phyloP scores from a whole-genome alignment of 2,113 vertebrate species.

The Erythrocercus mccallii region DNA sequence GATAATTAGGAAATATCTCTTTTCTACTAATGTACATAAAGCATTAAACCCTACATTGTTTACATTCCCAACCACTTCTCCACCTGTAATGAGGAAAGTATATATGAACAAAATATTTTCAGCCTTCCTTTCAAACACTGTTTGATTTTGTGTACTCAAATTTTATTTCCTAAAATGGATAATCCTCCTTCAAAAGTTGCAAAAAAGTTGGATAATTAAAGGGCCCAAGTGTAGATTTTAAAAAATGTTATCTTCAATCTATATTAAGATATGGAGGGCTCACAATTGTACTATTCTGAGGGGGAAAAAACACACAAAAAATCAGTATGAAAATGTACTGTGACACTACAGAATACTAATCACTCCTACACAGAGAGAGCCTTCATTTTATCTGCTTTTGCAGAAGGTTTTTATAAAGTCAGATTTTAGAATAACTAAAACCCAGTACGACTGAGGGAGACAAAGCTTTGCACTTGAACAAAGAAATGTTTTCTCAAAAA shows the following conservation, averaged over 20 bases:
- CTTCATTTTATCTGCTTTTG: conserved; percentile 55
- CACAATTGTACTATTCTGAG: conserved; percentile 73
- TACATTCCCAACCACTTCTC: not conserved
- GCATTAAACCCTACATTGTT: not conserved
- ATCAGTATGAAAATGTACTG: conserved; percentile 68
- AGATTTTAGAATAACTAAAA: conserved; percentile 58
- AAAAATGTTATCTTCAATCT: conserved; percentile 60
- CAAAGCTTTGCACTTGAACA: conserved; percentile 55
- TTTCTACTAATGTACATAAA: not conserved
- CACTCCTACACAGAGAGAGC: conserved; percentile 68
- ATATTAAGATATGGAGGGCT: conserved; percentile 71
- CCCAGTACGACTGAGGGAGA: conserved; percentile 51
- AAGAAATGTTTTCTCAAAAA: conserved; percentile 55
- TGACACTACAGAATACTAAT: conserved; percentile 68
- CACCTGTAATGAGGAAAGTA: not conserved
- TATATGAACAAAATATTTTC: not conserved
- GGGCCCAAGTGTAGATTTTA: conserved; percentile 16
- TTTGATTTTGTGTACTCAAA: not conserved
- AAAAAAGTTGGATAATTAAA: conserved; percentile 57
- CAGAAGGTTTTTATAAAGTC: conserved; percentile 58
- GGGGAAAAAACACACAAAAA: conserved; percentile 65
- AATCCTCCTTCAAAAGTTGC: conserved; percentile 47
- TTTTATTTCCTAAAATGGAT: not conserved
- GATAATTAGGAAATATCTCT: not conserved
- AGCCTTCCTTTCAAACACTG: not conserved